phyloP scores from a whole-genome alignment of 2,888 invertebrate genomes.

The Cataglyphis albicans region DNA sequence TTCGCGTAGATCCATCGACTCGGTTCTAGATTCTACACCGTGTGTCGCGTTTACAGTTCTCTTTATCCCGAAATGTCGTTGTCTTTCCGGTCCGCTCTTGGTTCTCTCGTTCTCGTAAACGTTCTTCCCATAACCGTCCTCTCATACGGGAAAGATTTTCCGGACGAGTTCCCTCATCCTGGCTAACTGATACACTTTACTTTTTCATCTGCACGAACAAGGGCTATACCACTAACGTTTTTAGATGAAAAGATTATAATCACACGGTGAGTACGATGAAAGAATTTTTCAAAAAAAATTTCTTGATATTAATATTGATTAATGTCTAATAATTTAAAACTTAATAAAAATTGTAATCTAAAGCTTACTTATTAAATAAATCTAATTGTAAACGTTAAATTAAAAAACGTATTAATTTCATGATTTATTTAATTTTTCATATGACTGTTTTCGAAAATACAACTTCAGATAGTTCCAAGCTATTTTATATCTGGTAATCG shows the following conservation, averaged over 20 bases:
- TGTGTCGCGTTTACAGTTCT: constrained; percentile 54
- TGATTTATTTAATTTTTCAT: neutral
- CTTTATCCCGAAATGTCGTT: constrained; percentile 37
- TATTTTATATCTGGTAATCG: too few relatives aligned
- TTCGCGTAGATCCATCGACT: constrained; percentile 52
- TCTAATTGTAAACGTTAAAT: neutral
- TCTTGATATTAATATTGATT: neutral
- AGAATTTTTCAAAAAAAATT: neutral
- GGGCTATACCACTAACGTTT: neutral
- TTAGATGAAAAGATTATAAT: neutral
- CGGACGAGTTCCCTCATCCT: constrained; percentile 46
- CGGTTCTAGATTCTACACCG: constrained; percentile 57
- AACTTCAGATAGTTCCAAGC: neutral
- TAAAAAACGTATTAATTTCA: neutral
- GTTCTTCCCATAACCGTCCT: constrained; percentile 31
- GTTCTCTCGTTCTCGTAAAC: constrained; percentile 39
- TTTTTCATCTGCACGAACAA: neutral
- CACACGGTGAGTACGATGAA: neutral
- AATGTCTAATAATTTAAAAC: neutral
- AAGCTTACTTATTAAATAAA: neutral
- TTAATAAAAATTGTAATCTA: neutral
- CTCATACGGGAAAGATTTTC: constrained; percentile 58
- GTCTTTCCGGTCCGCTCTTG: constrained; percentile 32
- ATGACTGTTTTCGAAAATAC: neutral
- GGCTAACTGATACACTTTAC: neutral